Evolutionary conservation across 1,140 invertebrate genomes (phyloP), one percentile per base, ranked within the genome.

Genomic region (Sarcophaga bullata): DNA sequence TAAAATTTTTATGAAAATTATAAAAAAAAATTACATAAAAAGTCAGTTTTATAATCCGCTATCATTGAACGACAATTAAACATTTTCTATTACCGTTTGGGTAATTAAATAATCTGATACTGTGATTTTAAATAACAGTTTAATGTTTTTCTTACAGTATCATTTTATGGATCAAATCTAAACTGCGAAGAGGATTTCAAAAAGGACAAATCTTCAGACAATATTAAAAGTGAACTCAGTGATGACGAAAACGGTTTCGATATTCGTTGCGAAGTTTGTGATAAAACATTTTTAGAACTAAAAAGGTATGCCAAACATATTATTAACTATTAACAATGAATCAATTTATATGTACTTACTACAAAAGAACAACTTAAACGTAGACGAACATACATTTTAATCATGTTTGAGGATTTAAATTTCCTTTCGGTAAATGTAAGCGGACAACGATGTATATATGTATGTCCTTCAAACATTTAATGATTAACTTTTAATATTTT

Each of bases 261-360:
- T 82, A 91, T 91, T 49, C 91, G 93, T 84, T 95, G 95, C 86
- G 91, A 93, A 62, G 92, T 93, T 82, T 95, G 95, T 87, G 94
- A 95, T 88, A 93, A 94, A 87, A 92, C 92, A 54, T 95, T 94
- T 88, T 91, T 91, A 81, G 94, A 95, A 87, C 91, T 95, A 85
- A 94, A 95, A 86, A 90, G 92, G 95, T 95, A 91, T 95, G 94
- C 94, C 72, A 13, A 48, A 73, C 25, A 52, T 15, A 9, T 68
- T 62, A 8, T 73, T 81, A 15, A 62, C 62, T 72, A 17, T 50
- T 68, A 13, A n/a, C 48, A 80, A 54, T n/a, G 0, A 58, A 76
- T 68, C 62, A 19, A 68, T 68, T 68, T 68, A 19, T 37, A 68
- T 68, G n/a, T 68, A 6, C 15, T 58, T 68, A 52, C 50, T 13